Evolutionary conservation across 2,888 invertebrate species (phyloP), one percentile per base, ranked within the genome.

Genomic region (Trypoxylon attenuatum): DNA sequence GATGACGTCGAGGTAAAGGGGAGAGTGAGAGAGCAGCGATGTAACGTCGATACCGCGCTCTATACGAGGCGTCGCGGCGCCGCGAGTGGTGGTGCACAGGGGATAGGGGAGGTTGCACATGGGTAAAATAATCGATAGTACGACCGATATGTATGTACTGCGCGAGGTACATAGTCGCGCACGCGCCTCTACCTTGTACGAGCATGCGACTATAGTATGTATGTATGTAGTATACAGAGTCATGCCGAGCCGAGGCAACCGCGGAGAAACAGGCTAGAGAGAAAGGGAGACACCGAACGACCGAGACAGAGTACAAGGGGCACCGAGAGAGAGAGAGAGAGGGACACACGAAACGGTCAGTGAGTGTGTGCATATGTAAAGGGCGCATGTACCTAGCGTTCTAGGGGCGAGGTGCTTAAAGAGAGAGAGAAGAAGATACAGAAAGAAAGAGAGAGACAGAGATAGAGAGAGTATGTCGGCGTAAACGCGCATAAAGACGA

Each of bases 11-110:
- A 68, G 60, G 57, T 38, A 45, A 64, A 65, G 71, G 73, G 52
- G 66, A 62, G 29, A 19, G 62, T 50, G 23, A 16, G 61, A 51
- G 65, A 58, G 54, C 65, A 64, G 77, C 84, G 86, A 86, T 86
- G 85, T 84, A 86, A 81, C 86, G 85, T 86, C 86, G 85, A 86
- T 86, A 86, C 82, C 76, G 72, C 85, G 86, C 77, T 86, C 86
- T 85, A 86, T 86, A 86, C 82, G 73, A 72, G 77, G 80, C 81
- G 81, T 78, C 80, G 82, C 77, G 80, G 75, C 80, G 78, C 74
- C 75, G n/a, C n/a, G 76, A 75, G 81, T 74, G 81, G 80, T 82
- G 81, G 65, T 67, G 55, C 53, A 63, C 73, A 78, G 66, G 73
- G 63, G 76, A 78, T 82, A 82, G 83, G 84, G 84, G 77, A 81